Conservation (phyloP, 1,140 invertebrate species). For the Mizuhopecten yessoensis region DNA sequence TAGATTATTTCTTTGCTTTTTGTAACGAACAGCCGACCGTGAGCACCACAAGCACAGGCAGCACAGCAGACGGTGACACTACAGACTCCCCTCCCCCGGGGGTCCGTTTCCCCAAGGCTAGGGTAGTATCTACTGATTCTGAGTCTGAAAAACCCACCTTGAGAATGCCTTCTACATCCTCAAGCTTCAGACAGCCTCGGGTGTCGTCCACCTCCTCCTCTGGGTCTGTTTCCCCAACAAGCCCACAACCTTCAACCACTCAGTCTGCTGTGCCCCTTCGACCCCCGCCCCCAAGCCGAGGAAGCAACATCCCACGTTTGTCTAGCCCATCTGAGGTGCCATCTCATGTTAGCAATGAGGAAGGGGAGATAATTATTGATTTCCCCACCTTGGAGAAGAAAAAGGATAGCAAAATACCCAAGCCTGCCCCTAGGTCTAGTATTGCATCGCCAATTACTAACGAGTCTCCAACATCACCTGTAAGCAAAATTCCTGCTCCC, state of each 20-base stretch:
- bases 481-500: background rate
- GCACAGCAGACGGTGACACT: constrained; percentile 1
- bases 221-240: constrained; percentile 47
- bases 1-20: constrained; percentile 36
- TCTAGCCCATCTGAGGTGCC: constrained; percentile 5
- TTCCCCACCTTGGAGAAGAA: constrained; percentile 48
- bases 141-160: constrained; percentile 50
- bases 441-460: constrained; percentile 45
- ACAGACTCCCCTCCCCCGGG: background rate
- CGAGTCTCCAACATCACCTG: constrained; percentile 43
- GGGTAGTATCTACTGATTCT: constrained; percentile 47
- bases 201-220: constrained; percentile 57
- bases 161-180: constrained; percentile 51
- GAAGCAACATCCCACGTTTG: background rate
- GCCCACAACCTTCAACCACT: background rate
- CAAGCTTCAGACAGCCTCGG: constrained; percentile 52
- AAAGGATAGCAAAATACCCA: background rate
- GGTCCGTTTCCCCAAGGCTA: background rate
- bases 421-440: constrained; percentile 45
- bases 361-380: constrained; percentile 64
- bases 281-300: constrained; percentile 42
- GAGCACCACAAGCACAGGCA: constrained; percentile 30
- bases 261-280: constrained; percentile 49
- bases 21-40: background rate
- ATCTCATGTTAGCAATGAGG: constrained; percentile 21